A percentile compares a stretch with the other conserved stretches of the same genome.
Conservation (phyloP, 1,140 invertebrate genomes). For the Cotesia glomerata region DNA sequence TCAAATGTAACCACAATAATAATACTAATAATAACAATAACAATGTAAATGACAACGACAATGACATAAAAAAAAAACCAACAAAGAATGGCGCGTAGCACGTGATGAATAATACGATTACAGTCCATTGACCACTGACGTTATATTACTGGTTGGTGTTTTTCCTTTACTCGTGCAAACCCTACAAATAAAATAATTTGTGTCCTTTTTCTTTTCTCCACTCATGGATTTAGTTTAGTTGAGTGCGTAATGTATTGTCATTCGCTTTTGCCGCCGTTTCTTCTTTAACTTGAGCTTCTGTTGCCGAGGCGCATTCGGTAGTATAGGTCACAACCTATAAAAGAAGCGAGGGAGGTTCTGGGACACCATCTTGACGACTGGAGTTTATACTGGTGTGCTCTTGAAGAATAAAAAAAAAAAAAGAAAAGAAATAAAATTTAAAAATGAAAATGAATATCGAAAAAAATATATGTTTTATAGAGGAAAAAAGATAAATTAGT, state of each 20-base stretch:
- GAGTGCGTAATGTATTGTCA: slow-evolving; percentile 4
- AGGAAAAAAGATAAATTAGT: not conserved
- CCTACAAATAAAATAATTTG: slow-evolving; percentile 28
- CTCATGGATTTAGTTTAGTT: slow-evolving; percentile 20
- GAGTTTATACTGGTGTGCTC: not conserved
- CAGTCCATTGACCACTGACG: slow-evolving; percentile 38
- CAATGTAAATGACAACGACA: too few species aligned
- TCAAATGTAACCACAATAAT: slow-evolving; percentile 1
- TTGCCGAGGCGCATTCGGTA: too few species aligned
- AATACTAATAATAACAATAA: too few species aligned
- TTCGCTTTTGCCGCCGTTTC: too few species aligned
- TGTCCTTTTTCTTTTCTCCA: slow-evolving; percentile 13
- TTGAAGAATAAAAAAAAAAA: slow-evolving; percentile 11
- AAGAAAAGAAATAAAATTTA: slow-evolving; percentile 14
- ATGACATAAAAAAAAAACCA: slow-evolving; percentile 16
- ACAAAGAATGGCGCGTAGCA: slow-evolving; percentile 19
- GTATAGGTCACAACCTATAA: not conserved
- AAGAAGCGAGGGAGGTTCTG: not conserved
- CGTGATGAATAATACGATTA: slow-evolving; percentile 40
- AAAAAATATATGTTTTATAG: not conserved
- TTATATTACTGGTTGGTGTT: slow-evolving; percentile 34
- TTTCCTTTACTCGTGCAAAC: slow-evolving; percentile 38
- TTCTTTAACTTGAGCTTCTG: too few species aligned
- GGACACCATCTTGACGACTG: not conserved
- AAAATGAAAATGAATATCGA: not conserved